Percentiles rank a stretch among this genome's conserved stretches.
These are phyloP conservation scores for Tetrax tetrax DNA, from an alignment of 2,113 vertebrate genomes.

Conservation along the genomic window DNA sequence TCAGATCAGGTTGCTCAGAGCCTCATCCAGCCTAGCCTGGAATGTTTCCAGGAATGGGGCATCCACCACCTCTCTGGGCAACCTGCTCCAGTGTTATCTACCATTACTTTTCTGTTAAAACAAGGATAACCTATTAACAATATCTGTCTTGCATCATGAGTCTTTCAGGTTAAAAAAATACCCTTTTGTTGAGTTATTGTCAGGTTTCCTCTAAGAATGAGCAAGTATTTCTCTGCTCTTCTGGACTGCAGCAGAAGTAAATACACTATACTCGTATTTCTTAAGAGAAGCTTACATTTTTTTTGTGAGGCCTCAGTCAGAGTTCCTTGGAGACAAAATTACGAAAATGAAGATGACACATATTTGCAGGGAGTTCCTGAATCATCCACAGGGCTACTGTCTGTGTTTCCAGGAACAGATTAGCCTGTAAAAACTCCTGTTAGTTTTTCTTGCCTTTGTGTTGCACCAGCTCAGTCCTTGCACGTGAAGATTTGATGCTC, in stretches of 20 bases:
- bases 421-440: not conserved
- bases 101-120: not conserved
- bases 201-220: not conserved
- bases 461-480: not conserved
- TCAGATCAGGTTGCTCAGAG: too few species aligned
- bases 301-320: not conserved
- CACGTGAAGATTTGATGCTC: rapidly evolving
- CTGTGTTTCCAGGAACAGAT: not conserved
- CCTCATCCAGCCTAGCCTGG: too few species aligned
- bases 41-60: too few species aligned
- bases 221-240: not conserved
- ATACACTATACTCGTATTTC: not conserved
- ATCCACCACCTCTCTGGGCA: too few species aligned
- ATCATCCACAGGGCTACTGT: not conserved
- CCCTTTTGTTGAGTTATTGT: not conserved
- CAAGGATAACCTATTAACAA: not conserved
- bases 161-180: not conserved
- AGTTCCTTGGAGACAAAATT: not conserved
- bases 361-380: not conserved
- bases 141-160: not conserved
- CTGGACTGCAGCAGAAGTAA: not conserved
- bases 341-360: not conserved
- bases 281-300: not conserved
- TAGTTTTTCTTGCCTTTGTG: not conserved
- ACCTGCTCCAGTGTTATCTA: not conserved